Conservation (phyloP, 2,113 vertebrate species). For the Canis aureus region DNA sequence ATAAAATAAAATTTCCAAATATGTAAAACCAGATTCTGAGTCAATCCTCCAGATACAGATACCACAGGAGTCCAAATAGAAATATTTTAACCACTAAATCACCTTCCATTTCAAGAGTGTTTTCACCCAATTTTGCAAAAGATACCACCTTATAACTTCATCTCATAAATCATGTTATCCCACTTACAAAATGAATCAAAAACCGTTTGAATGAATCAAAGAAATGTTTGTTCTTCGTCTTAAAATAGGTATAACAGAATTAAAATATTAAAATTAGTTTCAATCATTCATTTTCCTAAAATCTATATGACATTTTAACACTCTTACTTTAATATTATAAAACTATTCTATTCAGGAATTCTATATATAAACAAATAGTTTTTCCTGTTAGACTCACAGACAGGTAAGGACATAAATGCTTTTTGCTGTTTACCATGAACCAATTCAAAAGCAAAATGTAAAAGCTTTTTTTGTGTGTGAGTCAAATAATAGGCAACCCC, state of each 20-base stretch:
- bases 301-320: neutral
- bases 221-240: neutral
- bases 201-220: neutral
- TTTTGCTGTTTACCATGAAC: neutral
- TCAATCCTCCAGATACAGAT: neutral
- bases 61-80: neutral
- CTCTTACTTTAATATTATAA: neutral
- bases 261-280: neutral
- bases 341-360: neutral
- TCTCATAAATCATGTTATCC: slow-evolving; percentile 31
- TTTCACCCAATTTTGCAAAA: slow-evolving; percentile 27
- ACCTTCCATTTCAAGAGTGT: neutral
- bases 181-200: slow-evolving; percentile 29
- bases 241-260: neutral
- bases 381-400: neutral
- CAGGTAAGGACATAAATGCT: neutral
- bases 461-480: neutral
- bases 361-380: neutral
- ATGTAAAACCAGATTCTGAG: neutral
- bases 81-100: neutral
- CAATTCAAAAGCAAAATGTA: slow-evolving; percentile 23
- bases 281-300: neutral
- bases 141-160: neutral
- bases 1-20: neutral
- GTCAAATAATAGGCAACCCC: neutral